phyloP scores from a whole-genome alignment of 2,113 vertebrate genomes.

The Astur gentilis region DNA sequence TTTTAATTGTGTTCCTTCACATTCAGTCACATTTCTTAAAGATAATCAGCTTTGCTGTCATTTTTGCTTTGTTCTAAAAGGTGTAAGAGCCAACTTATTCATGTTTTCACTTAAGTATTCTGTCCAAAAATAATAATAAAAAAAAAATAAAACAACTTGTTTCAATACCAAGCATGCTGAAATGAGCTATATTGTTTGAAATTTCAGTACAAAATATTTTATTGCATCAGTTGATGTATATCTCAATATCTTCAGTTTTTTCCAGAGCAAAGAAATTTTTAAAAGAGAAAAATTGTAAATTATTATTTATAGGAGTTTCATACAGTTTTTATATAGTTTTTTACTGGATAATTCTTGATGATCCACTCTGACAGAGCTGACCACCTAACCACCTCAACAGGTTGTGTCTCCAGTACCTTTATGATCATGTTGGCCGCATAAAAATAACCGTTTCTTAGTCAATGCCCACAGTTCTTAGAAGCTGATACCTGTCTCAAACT shows the following conservation, averaged over 20 bases:
- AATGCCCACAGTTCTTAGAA: neutral
- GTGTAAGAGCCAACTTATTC: neutral
- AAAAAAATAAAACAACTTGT: neutral
- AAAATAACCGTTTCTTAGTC: neutral
- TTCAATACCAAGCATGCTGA: neutral
- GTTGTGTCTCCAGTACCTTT: neutral
- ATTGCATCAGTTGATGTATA: neutral
- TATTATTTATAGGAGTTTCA: neutral
- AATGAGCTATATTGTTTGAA: neutral
- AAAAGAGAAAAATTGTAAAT: neutral
- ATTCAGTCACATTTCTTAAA: neutral
- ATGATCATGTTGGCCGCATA: neutral
- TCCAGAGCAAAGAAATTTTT: neutral
- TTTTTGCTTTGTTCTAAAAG: neutral
- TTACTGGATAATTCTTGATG: neutral
- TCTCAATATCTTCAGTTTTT: neutral
- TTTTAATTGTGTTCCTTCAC: neutral
- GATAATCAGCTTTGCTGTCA: neutral
- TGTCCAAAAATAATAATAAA: neutral
- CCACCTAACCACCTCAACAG: neutral
- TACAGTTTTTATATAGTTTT: neutral
- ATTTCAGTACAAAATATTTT: neutral
- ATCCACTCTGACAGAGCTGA: neutral
- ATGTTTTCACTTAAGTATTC: neutral
- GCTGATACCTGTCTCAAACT: neutral